A percentile compares a stretch with the other conserved stretches of the same genome.
Conservation (phyloP, 2,113 vertebrate genomes). For the Capreolus pygargus region DNA sequence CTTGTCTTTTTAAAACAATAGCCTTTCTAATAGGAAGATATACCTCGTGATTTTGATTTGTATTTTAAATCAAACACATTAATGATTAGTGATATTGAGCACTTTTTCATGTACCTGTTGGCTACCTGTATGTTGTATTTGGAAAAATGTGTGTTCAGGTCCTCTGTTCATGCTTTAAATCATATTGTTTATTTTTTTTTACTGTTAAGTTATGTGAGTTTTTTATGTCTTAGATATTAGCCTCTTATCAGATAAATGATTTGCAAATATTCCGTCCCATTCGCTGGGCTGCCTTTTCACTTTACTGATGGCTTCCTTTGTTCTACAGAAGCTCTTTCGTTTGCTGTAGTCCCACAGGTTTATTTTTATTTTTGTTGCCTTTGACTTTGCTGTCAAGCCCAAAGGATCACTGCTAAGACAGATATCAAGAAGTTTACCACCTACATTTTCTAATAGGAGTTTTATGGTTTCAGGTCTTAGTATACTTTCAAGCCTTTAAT, state of each 20-base stretch:
- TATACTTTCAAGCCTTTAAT: background rate
- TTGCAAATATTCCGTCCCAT: background rate
- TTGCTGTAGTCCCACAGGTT: background rate
- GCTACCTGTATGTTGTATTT: background rate
- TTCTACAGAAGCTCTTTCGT: background rate
- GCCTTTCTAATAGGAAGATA: background rate
- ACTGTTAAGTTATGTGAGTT: background rate
- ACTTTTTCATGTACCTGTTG: background rate
- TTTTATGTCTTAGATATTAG: background rate
- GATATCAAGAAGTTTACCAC: background rate
- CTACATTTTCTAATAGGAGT: background rate
- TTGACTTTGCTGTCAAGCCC: background rate
- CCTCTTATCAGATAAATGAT: background rate
- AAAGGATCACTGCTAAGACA: background rate
- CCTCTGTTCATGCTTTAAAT: background rate
- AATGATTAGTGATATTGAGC: background rate
- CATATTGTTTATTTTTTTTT: background rate
- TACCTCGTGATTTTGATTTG: background rate
- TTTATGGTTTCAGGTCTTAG: background rate
- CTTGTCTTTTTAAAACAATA: background rate
- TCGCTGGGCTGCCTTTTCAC: background rate
- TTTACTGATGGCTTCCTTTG: background rate
- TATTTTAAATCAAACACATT: background rate
- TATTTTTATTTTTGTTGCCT: background rate
- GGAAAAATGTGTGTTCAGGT: background rate